Evolutionary conservation across 2,888 invertebrate genomes (phyloP), one percentile per base, ranked within the genome.

Genomic region (Tridacna crocea): DNA sequence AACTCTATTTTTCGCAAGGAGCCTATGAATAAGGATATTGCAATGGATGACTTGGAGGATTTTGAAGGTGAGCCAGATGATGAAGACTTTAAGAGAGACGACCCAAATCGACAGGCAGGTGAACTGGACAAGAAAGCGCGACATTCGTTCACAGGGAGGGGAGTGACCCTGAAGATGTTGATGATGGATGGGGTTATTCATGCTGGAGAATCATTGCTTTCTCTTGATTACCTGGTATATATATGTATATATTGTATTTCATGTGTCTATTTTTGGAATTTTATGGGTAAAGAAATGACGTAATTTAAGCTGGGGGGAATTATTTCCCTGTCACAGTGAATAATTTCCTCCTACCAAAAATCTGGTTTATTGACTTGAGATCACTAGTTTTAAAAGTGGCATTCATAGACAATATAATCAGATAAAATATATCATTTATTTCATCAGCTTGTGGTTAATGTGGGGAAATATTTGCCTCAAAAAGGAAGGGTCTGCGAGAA

Each of bases 111-210:
- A 22, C 82, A 87, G 11, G 85, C 46, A 0, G 83, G 15, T 84
- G 91, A 89, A 22, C 90, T 88, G 22, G 85, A 87, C 60, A 83
- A 90, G 85, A 68, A 88, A 81, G 76, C 89, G 48, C 68, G 86
- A 48, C 89, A 91, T 74, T 90, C 90, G 11, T 88, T 92, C 60
- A 90, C 91, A 17, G 94, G 94, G 36, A 89, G 95, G 66, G 94
- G 96, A 83, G 97, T 98, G 22, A 98, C 98, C 15, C 95, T 98
- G 85, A 97, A 97, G 94, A 98, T 97, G 96, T 95, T 98, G 70
- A 95, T 98, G 93, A 96, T 97, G 89, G 98, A 98, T 77, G 97
- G 97, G 93, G 96, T 98, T 93, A 95, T 98, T 83, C 96, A 97
- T 92, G 97, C 98, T 68, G 98, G 98, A 63, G 96, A 96, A 92